A percentile compares a stretch with the other conserved stretches of the same genome.
These are phyloP conservation scores for Periophthalmus magnuspinnatus DNA, from an alignment of 2,797 vertebrate species.

Conservation along the genomic window DNA sequence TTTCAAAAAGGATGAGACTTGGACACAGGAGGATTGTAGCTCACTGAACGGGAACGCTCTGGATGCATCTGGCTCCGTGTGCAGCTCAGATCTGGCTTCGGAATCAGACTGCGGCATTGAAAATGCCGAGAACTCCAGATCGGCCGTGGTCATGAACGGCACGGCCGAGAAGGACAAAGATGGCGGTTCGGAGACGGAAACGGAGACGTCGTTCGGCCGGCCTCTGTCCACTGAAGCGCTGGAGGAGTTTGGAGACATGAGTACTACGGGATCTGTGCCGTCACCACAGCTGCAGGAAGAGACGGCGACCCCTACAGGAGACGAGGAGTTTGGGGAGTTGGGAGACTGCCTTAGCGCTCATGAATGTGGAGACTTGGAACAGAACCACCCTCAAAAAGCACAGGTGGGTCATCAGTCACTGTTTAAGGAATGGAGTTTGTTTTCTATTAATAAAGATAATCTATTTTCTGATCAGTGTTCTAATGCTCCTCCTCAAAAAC, in stretches of 20 bases:
- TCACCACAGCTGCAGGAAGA: slow-evolving; percentile 72
- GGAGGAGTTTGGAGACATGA: slow-evolving; percentile 86
- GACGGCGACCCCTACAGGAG: slow-evolving; percentile 60
- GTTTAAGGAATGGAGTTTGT: no score
- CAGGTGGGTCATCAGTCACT: neutral
- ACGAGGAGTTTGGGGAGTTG: slow-evolving; percentile 76
- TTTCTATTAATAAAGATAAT: no score
- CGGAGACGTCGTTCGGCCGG: slow-evolving; percentile 67
- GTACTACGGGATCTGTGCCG: slow-evolving; percentile 75
- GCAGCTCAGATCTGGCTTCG: neutral
- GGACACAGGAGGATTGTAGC: neutral
- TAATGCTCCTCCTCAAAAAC: no score
- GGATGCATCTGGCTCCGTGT: neutral
- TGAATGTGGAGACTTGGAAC: slow-evolving; percentile 70
- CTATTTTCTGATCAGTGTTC: no score
- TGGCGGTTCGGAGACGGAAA: slow-evolving; percentile 59
- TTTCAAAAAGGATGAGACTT: neutral
- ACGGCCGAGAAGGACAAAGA: slow-evolving; percentile 19
- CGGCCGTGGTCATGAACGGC: neutral
- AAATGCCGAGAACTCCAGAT: neutral
- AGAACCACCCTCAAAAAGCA: slow-evolving; percentile 4
- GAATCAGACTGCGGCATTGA: neutral
- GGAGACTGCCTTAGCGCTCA: slow-evolving; percentile 65
- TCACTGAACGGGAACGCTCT: neutral
- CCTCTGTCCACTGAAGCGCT: slow-evolving; percentile 73